A percentile compares a stretch with the other conserved stretches of the same genome.
These are phyloP conservation scores for Bimastos eiseni DNA, from an alignment of 2,888 invertebrate species.

Conservation along the genomic window DNA sequence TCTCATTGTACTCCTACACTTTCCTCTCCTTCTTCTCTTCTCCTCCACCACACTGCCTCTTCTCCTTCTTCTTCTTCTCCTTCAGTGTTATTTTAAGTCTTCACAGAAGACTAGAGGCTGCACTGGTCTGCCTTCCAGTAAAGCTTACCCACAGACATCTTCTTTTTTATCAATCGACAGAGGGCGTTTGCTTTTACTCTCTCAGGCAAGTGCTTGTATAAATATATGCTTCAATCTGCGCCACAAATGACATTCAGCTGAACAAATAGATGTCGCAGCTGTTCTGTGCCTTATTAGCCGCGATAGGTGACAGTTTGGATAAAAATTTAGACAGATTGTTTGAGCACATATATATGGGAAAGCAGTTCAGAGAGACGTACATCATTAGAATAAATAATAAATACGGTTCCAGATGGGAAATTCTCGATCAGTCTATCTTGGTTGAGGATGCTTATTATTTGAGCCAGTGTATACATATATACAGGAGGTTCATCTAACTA, in stretches of 20 bases:
- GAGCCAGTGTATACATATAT: background rate
- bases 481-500: background rate
- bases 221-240: background rate
- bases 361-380: background rate
- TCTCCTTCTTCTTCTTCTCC: no score
- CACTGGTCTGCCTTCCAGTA: background rate
- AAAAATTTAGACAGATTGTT: constrained; percentile 13
- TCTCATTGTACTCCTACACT: no score
- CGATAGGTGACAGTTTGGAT: constrained; percentile 6
- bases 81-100: background rate
- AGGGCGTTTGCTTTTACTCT: background rate
- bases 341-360: background rate
- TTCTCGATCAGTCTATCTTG: background rate
- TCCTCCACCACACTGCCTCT: no score
- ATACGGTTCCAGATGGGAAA: background rate
- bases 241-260: background rate
- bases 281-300: background rate
- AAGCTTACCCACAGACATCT: background rate
- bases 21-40: no score
- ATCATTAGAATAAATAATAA: background rate
- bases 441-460: background rate
- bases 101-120: background rate
- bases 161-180: background rate
- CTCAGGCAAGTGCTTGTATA: background rate
- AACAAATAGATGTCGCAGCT: background rate